Evolutionary conservation across 2,797 vertebrate species (phyloP).

Genomic region (Otus scops): DNA sequence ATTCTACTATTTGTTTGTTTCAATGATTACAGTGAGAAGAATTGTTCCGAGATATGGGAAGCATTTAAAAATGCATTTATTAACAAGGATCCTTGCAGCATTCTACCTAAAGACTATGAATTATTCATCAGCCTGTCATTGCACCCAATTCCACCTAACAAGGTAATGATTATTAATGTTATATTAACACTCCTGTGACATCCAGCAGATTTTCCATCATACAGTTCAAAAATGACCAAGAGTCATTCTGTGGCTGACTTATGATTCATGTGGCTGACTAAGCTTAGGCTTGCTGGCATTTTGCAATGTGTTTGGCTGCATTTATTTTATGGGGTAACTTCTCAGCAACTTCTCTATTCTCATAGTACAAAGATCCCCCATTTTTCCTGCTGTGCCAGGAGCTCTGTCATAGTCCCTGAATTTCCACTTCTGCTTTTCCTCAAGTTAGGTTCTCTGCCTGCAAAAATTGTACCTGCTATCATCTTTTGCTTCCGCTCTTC

Average conservation of each 20-base stretch:
- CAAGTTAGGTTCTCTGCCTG: not conserved
- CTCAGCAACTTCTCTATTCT: not conserved
- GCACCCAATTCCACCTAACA: constrained; percentile 73
- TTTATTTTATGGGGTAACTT: not conserved
- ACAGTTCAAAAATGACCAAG: not conserved
- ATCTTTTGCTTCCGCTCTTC: not conserved
- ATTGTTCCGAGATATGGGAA: constrained; percentile 78
- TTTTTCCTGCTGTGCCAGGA: not conserved
- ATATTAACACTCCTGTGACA: not conserved
- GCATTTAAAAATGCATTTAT: constrained; percentile 73
- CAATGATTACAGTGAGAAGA: constrained; percentile 69
- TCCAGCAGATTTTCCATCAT: not conserved
- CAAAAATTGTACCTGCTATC: not conserved
- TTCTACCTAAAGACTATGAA: constrained; percentile 73
- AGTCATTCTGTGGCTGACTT: not conserved
- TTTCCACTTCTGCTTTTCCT: not conserved
- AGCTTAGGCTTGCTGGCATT: not conserved
- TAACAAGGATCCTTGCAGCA: constrained; percentile 75
- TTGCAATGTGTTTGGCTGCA: not conserved
- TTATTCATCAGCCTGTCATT: constrained; percentile 71
- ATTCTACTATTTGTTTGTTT: not conserved
- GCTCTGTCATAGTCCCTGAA: not conserved
- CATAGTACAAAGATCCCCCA: not conserved
- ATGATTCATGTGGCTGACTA: not conserved
- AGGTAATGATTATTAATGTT: constrained; percentile 60